phyloP scores from a whole-genome alignment of 1,140 invertebrate species.

The Caerostris extrusa region DNA sequence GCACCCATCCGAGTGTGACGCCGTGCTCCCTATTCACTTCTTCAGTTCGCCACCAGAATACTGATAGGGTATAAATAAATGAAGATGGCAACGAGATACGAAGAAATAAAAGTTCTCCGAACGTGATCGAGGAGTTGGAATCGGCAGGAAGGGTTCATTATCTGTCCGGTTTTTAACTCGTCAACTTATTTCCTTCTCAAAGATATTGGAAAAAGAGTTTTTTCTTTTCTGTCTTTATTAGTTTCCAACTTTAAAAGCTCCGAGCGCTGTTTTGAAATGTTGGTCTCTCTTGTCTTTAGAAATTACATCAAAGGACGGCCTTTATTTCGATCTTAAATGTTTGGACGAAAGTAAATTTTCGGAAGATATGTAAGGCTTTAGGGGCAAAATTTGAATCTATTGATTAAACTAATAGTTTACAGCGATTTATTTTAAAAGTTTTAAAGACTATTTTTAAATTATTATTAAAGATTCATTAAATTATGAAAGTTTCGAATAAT shows the following conservation, averaged over 20 bases:
- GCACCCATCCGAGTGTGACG: neutral
- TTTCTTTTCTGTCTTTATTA: neutral
- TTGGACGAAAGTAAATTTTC: too few species aligned
- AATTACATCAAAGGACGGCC: too few species aligned
- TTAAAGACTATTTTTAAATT: too few species aligned
- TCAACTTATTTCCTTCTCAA: slow-evolving; percentile 4
- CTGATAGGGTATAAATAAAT: slow-evolving; percentile 30
- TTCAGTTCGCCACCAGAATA: slow-evolving; percentile 1
- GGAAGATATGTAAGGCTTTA: too few species aligned
- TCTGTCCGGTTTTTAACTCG: neutral
- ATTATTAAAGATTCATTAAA: too few species aligned
- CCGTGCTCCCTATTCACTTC: neutral
- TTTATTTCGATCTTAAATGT: too few species aligned
- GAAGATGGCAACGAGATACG: neutral
- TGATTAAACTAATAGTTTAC: too few species aligned
- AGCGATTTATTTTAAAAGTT: too few species aligned
- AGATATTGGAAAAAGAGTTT: slow-evolving; percentile 17
- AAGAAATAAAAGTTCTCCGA: neutral
- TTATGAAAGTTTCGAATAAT: too few species aligned
- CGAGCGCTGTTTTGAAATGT: neutral
- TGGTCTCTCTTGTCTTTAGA: neutral
- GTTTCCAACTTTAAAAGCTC: neutral
- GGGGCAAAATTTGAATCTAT: too few species aligned
- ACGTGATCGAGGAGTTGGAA: neutral
- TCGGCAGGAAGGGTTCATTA: slow-evolving; percentile 5